Evolutionary conservation across 2,797 vertebrate genomes (phyloP).

Genomic region (Phalanger gymnotis): DNA sequence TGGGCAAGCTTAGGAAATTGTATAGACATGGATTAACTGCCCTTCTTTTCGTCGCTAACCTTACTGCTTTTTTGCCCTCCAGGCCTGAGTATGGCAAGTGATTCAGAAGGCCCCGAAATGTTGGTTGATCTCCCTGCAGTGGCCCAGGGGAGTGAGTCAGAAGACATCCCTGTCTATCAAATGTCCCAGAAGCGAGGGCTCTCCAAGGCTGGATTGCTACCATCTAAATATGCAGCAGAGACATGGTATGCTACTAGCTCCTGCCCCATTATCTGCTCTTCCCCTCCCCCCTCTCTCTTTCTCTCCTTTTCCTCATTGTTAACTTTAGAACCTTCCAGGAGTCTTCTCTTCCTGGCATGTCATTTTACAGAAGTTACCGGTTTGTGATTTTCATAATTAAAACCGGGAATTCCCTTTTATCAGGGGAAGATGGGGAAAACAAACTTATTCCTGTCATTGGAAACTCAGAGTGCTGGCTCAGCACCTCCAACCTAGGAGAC

Average conservation of each 20-base stretch:
- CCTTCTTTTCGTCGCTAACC: not conserved
- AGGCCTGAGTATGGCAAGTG: constrained; percentile 70
- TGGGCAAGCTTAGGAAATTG: not conserved
- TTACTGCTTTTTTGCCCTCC: constrained; percentile 32
- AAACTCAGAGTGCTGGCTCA: not conserved
- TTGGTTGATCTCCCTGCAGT: constrained; percentile 72
- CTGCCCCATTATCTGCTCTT: not conserved
- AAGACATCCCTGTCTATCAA: constrained; percentile 64
- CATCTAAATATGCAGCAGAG: constrained; percentile 71
- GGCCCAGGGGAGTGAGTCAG: constrained; percentile 62
- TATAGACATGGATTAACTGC: not conserved
- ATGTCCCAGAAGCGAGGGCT: constrained; percentile 23
- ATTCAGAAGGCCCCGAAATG: constrained; percentile 58
- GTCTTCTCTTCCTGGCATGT: not conserved
- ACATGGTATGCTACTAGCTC: constrained; percentile 20
- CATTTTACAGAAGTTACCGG: too few relatives aligned
- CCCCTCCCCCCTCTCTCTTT: rapidly evolving
- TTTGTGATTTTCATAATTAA: too few relatives aligned
- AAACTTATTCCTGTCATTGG: too few relatives aligned
- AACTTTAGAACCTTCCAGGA: constrained; percentile 14
- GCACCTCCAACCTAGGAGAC: not conserved
- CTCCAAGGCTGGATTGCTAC: constrained; percentile 32
- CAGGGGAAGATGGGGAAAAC: too few relatives aligned
- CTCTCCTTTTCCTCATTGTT: not conserved
- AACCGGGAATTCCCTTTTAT: too few relatives aligned